phyloP scores from a whole-genome alignment of 2,797 vertebrate genomes.

The Mareca penelope region DNA sequence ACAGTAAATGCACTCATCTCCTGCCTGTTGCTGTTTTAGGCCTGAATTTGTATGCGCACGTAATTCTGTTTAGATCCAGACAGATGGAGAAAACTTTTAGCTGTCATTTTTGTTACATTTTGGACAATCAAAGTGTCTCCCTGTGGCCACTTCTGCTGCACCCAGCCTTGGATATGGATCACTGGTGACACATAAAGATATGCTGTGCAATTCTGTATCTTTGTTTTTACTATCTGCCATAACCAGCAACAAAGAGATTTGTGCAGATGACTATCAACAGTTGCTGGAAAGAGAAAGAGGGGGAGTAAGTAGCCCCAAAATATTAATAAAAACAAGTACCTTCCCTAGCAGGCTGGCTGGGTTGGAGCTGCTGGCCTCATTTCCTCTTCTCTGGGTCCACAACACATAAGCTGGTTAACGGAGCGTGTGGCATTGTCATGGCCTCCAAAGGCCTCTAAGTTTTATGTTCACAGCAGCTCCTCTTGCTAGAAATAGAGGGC shows the following conservation, averaged over 20 bases:
- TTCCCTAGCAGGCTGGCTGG: background rate
- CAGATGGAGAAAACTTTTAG: constrained; percentile 64
- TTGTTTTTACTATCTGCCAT: constrained; percentile 41
- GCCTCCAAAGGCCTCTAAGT: background rate
- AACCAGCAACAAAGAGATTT: constrained; percentile 26
- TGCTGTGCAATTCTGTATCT: background rate
- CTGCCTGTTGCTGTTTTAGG: background rate
- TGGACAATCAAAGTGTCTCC: constrained; percentile 38
- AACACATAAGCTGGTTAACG: background rate
- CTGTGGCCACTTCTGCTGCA: constrained; percentile 34
- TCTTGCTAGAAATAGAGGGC: background rate
- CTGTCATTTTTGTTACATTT: constrained; percentile 59
- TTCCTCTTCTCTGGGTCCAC: background rate
- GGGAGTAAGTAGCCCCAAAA: background rate
- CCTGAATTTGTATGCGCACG: constrained; percentile 14
- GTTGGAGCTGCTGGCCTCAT: background rate
- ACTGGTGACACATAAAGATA: constrained; percentile 22
- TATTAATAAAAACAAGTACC: background rate
- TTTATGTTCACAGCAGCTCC: background rate
- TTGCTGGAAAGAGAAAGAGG: background rate
- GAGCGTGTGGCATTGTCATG: background rate
- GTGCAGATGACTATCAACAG: constrained; percentile 23
- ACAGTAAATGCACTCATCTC: background rate
- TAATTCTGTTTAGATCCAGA: constrained; percentile 22
- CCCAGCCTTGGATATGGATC: constrained; percentile 37